phyloP scores from a whole-genome alignment of 2,113 vertebrate species.

The Accipiter virgatus region DNA sequence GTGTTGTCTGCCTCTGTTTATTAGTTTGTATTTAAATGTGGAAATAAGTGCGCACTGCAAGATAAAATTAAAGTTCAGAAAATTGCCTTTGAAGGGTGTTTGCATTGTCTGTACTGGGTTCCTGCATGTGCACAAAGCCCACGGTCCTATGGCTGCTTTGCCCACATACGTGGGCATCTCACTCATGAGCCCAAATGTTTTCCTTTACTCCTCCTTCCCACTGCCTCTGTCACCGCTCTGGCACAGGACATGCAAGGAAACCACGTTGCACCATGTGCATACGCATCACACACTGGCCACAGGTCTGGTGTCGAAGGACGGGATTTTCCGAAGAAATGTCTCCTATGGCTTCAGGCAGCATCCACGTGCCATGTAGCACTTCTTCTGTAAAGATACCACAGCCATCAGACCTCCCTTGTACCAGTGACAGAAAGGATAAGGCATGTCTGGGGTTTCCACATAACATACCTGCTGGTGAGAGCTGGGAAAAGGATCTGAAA shows the following conservation, averaged over 20 bases:
- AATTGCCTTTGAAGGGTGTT: background rate
- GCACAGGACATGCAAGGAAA: background rate
- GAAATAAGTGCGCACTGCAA: background rate
- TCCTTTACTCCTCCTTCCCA: background rate
- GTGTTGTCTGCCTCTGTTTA: background rate
- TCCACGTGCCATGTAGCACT: accelerated
- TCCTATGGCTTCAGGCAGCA: background rate
- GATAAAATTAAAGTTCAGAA: background rate
- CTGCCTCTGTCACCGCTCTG: background rate
- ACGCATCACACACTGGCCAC: background rate
- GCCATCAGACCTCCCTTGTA: background rate
- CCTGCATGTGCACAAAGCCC: background rate
- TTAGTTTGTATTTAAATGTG: background rate
- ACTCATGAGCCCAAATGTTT: background rate
- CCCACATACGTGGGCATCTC: background rate
- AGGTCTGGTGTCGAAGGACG: background rate
- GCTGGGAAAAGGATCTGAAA: background rate
- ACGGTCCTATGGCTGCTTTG: background rate
- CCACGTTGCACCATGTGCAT: background rate
- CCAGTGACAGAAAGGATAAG: background rate
- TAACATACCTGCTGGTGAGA: background rate
- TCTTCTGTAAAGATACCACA: background rate
- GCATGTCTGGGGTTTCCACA: background rate
- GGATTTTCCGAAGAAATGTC: background rate
- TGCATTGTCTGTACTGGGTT: background rate